Conservation (phyloP, 2,888 invertebrate genomes). For the Pristionchus fissidentatus region DNA sequence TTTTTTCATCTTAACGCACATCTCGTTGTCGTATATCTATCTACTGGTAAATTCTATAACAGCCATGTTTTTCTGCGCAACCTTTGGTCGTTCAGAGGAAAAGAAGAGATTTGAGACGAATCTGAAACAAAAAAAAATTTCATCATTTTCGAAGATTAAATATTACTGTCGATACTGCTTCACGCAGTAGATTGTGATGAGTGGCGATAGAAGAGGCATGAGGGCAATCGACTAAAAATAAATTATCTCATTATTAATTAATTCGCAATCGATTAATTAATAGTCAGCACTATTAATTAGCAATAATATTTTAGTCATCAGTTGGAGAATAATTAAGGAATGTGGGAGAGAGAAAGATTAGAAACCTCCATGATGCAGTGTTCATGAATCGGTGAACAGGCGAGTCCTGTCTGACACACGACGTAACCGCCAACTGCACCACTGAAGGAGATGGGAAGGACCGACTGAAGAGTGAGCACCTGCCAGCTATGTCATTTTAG, state of each 20-base stretch:
- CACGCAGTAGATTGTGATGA: conserved; percentile 6
- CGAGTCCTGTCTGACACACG: neutral
- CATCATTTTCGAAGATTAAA: too few species aligned
- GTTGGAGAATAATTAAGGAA: neutral
- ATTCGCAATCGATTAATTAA: neutral
- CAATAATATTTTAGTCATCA: neutral
- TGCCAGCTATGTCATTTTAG: neutral
- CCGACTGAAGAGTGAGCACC: conserved; percentile 22
- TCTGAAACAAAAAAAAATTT: too few species aligned
- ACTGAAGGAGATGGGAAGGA: neutral
- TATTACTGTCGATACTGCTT: too few species aligned
- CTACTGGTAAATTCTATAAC: too few species aligned
- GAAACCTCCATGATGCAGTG: conserved; percentile 3
- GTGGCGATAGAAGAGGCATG: neutral
- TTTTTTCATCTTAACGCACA: too few species aligned
- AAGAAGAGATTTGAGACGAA: neutral
- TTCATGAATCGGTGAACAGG: neutral
- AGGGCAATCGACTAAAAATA: neutral
- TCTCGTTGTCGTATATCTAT: too few species aligned
- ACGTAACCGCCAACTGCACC: neutral
- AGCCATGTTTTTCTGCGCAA: neutral
- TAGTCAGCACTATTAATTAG: too few species aligned
- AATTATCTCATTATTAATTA: neutral
- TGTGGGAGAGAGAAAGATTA: neutral
- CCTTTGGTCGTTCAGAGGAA: neutral